Evolutionary conservation across 2,797 vertebrate genomes (phyloP), one percentile per base, ranked within the genome.

Genomic region (Chrosomus eos): DNA sequence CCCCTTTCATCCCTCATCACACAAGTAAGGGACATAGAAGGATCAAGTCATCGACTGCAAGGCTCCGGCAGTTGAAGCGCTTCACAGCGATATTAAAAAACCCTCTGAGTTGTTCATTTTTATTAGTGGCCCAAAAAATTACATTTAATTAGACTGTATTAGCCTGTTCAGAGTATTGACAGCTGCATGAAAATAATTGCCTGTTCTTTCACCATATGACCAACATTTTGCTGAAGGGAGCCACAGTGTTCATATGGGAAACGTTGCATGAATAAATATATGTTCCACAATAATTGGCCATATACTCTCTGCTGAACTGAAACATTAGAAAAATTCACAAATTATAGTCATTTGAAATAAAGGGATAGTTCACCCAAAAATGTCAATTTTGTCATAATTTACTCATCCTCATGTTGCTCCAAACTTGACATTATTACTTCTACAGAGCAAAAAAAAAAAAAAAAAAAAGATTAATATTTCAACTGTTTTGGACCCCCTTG

Each of bases 1-100:
- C 86, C 91, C 92, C 94, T 95, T 95, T 94, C 92, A 94, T 95
- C 94, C 93, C 93, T 92, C 93, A 94, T 95, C 95, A 95, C 94
- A 94, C 94, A 92, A 94, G 92, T 93, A 93, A 92, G 89, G 90
- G 93, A 94, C 92, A 94, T 93, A 93, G 94, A 94, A 92, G 91
- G 93, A 94, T 94, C 94, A 92, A 94, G 93, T 92, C 92, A 90
- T 93, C 90, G 91, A 92, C 85, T 88, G 91, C 90, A 90, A 90
- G 76, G 72, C 72, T 82, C 33, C 76, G 80, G 87, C 72, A 85
- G 80, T 85, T 51, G 58, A 83, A 87, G 83, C 76, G 77, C 92
- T 92, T 85, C 73, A 45, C 74, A 62, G 79, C 55, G 51, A 86
- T 80, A 87, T 70, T 78, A 88, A 78, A 89, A 89, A 84, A 53